Conservation (phyloP, 1,140 invertebrate species). For the Eupeodes corollae region DNA sequence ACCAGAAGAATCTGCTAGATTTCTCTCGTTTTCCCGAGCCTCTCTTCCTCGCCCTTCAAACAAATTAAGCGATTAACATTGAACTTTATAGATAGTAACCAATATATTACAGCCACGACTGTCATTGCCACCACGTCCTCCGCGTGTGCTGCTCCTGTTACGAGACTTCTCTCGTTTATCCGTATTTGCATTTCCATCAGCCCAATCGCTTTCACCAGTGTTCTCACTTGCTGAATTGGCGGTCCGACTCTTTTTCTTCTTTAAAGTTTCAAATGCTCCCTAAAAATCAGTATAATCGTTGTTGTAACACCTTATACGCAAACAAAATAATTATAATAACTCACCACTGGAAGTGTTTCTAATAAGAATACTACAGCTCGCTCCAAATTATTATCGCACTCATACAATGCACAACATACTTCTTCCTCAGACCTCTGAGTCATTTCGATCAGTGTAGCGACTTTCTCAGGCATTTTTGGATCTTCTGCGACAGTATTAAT, state of each 20-base stretch:
- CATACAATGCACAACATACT: slow-evolving; percentile 69
- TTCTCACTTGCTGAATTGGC: slow-evolving; percentile 40
- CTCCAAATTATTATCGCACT: slow-evolving; percentile 66
- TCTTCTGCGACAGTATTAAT: slow-evolving; percentile 49
- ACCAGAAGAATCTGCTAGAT: slow-evolving; percentile 34
- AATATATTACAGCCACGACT: slow-evolving; percentile 33
- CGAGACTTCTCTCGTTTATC: slow-evolving; percentile 38
- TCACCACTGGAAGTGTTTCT: slow-evolving; percentile 51
- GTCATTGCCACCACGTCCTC: slow-evolving; percentile 39
- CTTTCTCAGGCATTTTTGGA: slow-evolving; percentile 55
- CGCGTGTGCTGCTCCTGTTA: slow-evolving; percentile 37
- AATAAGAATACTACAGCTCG: slow-evolving; percentile 63
- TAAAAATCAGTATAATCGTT: slow-evolving; percentile 6
- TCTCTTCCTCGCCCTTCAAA: slow-evolving; percentile 34
- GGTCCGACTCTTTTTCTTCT: slow-evolving; percentile 74
- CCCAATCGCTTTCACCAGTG: slow-evolving; percentile 39
- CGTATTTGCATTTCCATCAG: slow-evolving; percentile 36
- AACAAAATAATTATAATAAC: slow-evolving; percentile 6
- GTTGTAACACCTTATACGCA: not conserved
- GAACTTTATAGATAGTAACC: not conserved
- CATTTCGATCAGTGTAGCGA: slow-evolving; percentile 68
- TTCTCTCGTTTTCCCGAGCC: slow-evolving; percentile 35
- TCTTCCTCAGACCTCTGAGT: slow-evolving; percentile 70
- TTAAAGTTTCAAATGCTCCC: slow-evolving; percentile 70
- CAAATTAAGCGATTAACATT: not conserved